A percentile compares a stretch with the other conserved stretches of the same genome.
These are phyloP conservation scores for Pteromalus puparum DNA, from an alignment of 1,140 invertebrate genomes.

Conservation along the genomic window DNA sequence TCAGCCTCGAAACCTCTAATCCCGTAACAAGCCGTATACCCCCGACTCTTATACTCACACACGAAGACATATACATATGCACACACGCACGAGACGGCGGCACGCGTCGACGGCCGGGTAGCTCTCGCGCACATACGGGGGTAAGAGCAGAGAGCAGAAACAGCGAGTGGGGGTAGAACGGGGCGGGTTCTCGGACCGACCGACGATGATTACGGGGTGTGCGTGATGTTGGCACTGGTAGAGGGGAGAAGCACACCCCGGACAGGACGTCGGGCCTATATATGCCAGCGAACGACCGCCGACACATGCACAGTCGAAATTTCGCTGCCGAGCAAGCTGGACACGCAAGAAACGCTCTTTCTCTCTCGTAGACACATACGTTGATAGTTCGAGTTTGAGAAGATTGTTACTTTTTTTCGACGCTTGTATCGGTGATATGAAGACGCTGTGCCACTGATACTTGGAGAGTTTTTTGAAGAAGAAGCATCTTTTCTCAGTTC, in stretches of 20 bases:
- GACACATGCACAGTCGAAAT: slow-evolving; percentile 69
- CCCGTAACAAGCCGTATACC: slow-evolving; percentile 65
- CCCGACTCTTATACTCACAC: not conserved
- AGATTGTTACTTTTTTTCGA: not conserved
- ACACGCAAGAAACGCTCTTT: not conserved
- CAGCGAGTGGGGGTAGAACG: slow-evolving; percentile 43
- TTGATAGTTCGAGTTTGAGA: not conserved
- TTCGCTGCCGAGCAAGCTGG: slow-evolving; percentile 32
- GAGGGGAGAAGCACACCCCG: slow-evolving; percentile 65
- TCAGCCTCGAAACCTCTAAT: slow-evolving; percentile 74
- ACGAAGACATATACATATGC: not conserved
- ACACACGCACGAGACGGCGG: not conserved
- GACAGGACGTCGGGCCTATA: slow-evolving; percentile 57
- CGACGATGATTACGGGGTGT: slow-evolving; percentile 12
- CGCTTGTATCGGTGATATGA: too few relatives aligned
- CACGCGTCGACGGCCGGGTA: slow-evolving; percentile 25
- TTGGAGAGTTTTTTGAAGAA: too few relatives aligned
- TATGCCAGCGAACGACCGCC: slow-evolving; percentile 66
- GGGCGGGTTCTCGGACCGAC: slow-evolving; percentile 51
- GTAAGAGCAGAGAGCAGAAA: slow-evolving; percentile 8
- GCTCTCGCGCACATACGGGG: not conserved
- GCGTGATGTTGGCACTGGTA: not conserved
- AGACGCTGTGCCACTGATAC: not conserved
- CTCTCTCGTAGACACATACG: not conserved
- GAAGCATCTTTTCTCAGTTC: too few relatives aligned